Evolutionary conservation across 2,888 invertebrate species (phyloP).

Genomic region (Leptopterna dolabrata): DNA sequence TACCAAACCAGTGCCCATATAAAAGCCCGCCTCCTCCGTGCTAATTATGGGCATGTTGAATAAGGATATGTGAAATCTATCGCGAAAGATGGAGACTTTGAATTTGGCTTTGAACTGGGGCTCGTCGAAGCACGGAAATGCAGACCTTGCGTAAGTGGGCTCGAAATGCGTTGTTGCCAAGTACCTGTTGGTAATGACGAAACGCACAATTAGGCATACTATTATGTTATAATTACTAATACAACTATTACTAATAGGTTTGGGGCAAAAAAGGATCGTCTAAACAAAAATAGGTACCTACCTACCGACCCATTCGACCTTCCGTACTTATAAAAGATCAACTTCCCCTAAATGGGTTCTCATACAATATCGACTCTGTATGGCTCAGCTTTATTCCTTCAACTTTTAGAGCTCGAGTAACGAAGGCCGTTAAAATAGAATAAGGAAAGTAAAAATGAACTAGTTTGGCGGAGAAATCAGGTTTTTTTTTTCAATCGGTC

Average conservation of each 20-base stretch:
- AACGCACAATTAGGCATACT: background rate
- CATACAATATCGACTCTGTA: too few species aligned
- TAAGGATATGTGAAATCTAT: slow-evolving; percentile 82
- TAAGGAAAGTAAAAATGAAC: background rate
- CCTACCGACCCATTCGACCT: too few species aligned
- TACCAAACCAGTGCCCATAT: slow-evolving; percentile 82
- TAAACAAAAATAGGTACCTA: too few species aligned
- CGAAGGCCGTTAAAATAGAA: background rate
- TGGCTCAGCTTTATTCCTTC: too few species aligned
- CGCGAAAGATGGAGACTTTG: slow-evolving; percentile 82
- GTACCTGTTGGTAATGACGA: slow-evolving; percentile 70
- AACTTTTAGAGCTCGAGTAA: background rate
- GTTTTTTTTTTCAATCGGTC: background rate
- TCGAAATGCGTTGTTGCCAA: slow-evolving; percentile 87
- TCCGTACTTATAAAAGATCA: too few species aligned
- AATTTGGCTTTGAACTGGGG: slow-evolving; percentile 85
- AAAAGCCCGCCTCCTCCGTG: slow-evolving; percentile 82
- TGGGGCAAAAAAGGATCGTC: background rate
- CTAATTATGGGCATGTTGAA: slow-evolving; percentile 85
- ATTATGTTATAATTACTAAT: too few species aligned
- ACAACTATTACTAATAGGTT: background rate
- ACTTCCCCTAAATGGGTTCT: too few species aligned
- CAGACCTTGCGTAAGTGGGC: slow-evolving; percentile 82
- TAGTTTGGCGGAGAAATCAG: background rate
- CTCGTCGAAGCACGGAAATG: slow-evolving; percentile 88